Conservation (phyloP, 2,888 invertebrate species). For the Melinaea menophilus region DNA sequence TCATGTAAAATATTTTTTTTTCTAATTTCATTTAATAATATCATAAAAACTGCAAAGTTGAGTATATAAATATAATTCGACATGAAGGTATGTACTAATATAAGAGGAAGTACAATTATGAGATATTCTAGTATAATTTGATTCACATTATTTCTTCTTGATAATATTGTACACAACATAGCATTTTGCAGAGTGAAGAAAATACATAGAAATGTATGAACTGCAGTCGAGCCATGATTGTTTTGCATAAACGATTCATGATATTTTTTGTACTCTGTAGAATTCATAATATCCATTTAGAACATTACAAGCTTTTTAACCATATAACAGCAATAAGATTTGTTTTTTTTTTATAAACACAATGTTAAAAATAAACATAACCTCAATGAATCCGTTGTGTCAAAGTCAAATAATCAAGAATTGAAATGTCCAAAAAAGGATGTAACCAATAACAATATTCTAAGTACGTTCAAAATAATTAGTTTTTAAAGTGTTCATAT, state of each 20-base stretch:
- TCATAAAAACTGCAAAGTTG: slow-evolving; percentile 48
- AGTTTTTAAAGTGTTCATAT: too few species aligned
- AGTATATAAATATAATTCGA: slow-evolving; percentile 52
- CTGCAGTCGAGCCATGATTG: slow-evolving; percentile 72
- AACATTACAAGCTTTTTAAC: too few species aligned
- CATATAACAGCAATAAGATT: too few species aligned
- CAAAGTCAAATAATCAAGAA: too few species aligned
- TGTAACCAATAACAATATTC: too few species aligned
- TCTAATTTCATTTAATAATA: slow-evolving; percentile 40
- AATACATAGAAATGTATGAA: slow-evolving; percentile 69
- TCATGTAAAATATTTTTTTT: slow-evolving; percentile 14
- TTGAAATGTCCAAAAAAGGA: too few species aligned
- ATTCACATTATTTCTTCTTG: slow-evolving; percentile 29
- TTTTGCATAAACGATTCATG: slow-evolving; percentile 76
- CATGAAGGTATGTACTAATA: slow-evolving; percentile 76
- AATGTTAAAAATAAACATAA: too few species aligned
- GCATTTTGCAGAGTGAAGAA: slow-evolving; percentile 62
- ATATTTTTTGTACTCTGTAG: slow-evolving; percentile 62
- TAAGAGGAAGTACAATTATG: slow-evolving; percentile 74
- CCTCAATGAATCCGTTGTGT: too few species aligned
- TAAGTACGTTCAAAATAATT: too few species aligned
- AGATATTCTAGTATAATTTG: slow-evolving; percentile 76
- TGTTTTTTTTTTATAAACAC: too few species aligned
- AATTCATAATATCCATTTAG: slow-evolving; percentile 43
- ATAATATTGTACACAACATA: slow-evolving; percentile 45